A percentile compares a stretch with the other conserved stretches of the same genome.
These are phyloP conservation scores for Drosophila colorata DNA, from an alignment of 2,888 invertebrate species.

Conservation along the genomic window DNA sequence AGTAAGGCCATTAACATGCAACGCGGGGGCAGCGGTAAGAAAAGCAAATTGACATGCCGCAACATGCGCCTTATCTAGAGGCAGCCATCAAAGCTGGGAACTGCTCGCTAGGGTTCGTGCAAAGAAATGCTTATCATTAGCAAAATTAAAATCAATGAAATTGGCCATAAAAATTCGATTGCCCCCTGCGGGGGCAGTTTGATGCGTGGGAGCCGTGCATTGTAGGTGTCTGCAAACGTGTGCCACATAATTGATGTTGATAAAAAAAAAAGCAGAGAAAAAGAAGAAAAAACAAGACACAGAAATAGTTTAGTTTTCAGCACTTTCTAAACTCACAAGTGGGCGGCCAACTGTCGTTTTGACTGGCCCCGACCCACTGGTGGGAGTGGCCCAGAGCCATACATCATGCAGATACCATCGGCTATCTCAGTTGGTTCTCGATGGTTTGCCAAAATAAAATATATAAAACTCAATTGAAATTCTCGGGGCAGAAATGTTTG, in stretches of 20 bases:
- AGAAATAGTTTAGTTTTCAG: slow-evolving; percentile 75
- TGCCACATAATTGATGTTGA: slow-evolving; percentile 73
- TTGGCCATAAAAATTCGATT: slow-evolving; percentile 77
- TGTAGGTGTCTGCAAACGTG: slow-evolving; percentile 68
- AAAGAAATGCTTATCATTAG: slow-evolving; percentile 77
- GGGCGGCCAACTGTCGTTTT: slow-evolving; percentile 38
- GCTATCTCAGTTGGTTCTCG: slow-evolving; percentile 52
- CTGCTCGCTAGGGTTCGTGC: slow-evolving; percentile 48
- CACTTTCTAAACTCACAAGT: slow-evolving; percentile 65
- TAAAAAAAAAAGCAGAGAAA: slow-evolving; percentile 4
- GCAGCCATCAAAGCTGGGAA: slow-evolving; percentile 32
- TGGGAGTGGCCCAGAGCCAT: slow-evolving; percentile 56
- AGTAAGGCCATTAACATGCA: slow-evolving; percentile 59
- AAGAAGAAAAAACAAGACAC: background rate
- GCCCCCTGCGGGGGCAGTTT: slow-evolving; percentile 24
- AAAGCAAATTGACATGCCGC: slow-evolving; percentile 72
- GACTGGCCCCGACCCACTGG: slow-evolving; percentile 9
- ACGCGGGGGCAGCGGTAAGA: slow-evolving; percentile 40
- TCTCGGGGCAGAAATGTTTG: slow-evolving; percentile 49
- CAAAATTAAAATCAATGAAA: slow-evolving; percentile 80
- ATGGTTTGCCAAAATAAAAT: slow-evolving; percentile 43
- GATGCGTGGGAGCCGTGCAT: slow-evolving; percentile 64
- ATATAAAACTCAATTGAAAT: slow-evolving; percentile 58
- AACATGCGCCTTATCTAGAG: slow-evolving; percentile 59
- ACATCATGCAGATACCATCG: slow-evolving; percentile 72